Evolutionary conservation across 2,113 vertebrate species (phyloP).

Genomic region (Paralichthys olivaceus): DNA sequence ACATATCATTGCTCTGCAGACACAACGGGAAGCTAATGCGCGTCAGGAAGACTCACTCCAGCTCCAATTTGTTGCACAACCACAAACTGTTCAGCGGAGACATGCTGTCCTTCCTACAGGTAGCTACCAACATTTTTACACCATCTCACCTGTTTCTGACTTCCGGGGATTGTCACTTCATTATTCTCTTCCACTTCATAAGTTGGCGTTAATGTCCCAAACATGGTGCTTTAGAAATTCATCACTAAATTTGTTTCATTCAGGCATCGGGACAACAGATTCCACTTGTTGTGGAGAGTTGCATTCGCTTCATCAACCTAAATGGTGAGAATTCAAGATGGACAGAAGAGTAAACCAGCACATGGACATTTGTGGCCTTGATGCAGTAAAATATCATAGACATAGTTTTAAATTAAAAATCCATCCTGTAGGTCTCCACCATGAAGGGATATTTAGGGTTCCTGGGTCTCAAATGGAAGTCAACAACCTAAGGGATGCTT

Average conservation of each 20-base stretch:
- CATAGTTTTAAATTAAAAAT: background rate
- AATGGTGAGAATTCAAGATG: slow-evolving; percentile 79
- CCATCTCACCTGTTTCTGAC: background rate
- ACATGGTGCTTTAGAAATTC: background rate
- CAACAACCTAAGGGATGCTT: slow-evolving; percentile 86
- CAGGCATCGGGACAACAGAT: slow-evolving; percentile 82
- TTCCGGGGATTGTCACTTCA: background rate
- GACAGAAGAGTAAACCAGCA: background rate
- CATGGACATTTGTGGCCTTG: background rate
- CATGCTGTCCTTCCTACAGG: slow-evolving; percentile 85
- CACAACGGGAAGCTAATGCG: slow-evolving; percentile 65
- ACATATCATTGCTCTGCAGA: slow-evolving; percentile 61
- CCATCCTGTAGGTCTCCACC: slow-evolving; percentile 85
- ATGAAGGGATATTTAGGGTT: slow-evolving; percentile 92
- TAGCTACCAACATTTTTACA: slow-evolving; percentile 42
- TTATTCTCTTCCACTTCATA: background rate
- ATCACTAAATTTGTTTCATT: background rate
- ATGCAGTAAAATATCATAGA: background rate
- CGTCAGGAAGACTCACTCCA: slow-evolving; percentile 68
- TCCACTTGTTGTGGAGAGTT: slow-evolving; percentile 87
- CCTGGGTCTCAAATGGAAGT: slow-evolving; percentile 87
- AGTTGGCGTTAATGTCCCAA: background rate
- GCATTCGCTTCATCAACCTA: slow-evolving; percentile 89
- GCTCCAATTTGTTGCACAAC: slow-evolving; percentile 76
- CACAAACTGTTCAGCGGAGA: slow-evolving; percentile 85